Conservation (phyloP, 1,140 invertebrate genomes). For the Lerema accius region DNA sequence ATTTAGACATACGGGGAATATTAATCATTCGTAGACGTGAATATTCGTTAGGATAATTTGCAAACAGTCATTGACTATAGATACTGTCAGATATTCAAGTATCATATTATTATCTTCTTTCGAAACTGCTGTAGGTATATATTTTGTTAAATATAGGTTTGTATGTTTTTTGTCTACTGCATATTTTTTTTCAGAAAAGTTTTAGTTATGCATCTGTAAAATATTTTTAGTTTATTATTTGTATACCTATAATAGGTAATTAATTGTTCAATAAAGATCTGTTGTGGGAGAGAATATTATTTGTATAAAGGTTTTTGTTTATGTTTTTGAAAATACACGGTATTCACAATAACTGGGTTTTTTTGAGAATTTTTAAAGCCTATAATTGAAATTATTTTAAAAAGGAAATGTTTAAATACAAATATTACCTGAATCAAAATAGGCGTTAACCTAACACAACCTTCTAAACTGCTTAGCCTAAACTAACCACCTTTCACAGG, state of each 20-base stretch:
- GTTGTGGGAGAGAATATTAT: constrained; percentile 5
- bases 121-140: not conserved
- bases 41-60: constrained; percentile 1
- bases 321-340: not conserved
- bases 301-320: constrained; percentile 10
- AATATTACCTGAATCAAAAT: no score
- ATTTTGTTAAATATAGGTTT: not conserved
- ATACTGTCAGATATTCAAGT: not conserved
- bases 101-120: not conserved
- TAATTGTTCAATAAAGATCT: constrained; percentile 26
- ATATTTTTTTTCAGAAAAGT: constrained; percentile 2
- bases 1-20: constrained; percentile 6
- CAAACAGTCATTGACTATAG: not conserved
- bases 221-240: constrained; percentile 15
- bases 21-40: not conserved
- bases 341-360: not conserved
- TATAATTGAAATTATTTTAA: no score
- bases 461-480: no score
- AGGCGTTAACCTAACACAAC: no score
- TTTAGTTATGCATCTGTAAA: constrained; percentile 15
- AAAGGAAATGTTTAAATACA: no score
- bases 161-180: constrained; percentile 5
- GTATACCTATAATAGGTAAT: not conserved
- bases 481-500: no score
- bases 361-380: no score